These are phyloP conservation scores for Armadillidium nasatum DNA, from an alignment of 1,140 invertebrate genomes.

Conservation along the genomic window DNA sequence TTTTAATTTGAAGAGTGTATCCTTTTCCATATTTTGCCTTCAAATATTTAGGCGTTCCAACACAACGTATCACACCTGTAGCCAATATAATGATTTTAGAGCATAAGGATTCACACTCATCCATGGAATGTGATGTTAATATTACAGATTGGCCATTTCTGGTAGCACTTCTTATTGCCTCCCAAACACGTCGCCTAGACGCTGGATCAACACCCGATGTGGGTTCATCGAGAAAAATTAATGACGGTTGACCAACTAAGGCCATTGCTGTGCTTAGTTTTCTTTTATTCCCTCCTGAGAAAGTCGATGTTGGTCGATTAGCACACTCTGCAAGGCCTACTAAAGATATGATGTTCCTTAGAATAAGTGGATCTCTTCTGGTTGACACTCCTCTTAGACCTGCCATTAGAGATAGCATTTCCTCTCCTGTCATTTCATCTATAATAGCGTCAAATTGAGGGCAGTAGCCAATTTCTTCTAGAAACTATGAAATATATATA, in stretches of 20 bases:
- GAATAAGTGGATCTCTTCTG: constrained; percentile 46
- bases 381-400: constrained; percentile 53
- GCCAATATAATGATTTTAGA: constrained; percentile 52
- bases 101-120: constrained; percentile 50
- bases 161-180: constrained; percentile 40
- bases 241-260: constrained; percentile 65
- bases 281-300: constrained; percentile 74
- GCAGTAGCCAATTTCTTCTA: no score
- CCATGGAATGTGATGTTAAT: constrained; percentile 48
- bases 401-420: constrained; percentile 56
- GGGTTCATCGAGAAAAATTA: constrained; percentile 61
- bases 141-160: constrained; percentile 44
- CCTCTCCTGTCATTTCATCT: constrained; percentile 60
- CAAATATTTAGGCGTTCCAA: constrained; percentile 53
- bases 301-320: constrained; percentile 48
- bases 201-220: constrained; percentile 54
- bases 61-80: constrained; percentile 54
- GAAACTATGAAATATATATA: no score
- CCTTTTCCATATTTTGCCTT: constrained; percentile 44
- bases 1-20: constrained; percentile 39
- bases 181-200: constrained; percentile 61
- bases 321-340: constrained; percentile 50
- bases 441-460: constrained; percentile 78
- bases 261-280: constrained; percentile 81
- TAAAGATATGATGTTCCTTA: constrained; percentile 51